Evolutionary conservation across 2,797 vertebrate species (phyloP).

Genomic region (Octomys mimax): DNA sequence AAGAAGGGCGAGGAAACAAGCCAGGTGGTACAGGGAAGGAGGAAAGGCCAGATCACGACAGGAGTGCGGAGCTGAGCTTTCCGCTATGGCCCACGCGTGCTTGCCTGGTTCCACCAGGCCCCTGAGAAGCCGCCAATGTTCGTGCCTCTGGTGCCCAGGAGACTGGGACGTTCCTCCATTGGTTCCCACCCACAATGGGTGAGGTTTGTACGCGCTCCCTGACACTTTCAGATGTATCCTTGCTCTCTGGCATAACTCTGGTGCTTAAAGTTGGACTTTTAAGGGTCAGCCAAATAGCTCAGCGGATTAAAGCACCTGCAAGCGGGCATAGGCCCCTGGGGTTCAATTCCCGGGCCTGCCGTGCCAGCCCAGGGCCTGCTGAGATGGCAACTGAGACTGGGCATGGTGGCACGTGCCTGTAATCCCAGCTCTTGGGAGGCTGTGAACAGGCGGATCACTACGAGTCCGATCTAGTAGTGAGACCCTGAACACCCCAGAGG

Average conservation of each 20-base stretch:
- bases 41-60: background rate
- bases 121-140: background rate
- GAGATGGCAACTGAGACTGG: no score
- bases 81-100: accelerated
- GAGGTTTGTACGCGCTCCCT: background rate
- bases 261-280: background rate
- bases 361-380: no score
- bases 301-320: no score
- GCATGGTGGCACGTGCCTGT: no score
- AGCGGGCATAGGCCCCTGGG: no score
- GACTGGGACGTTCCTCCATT: no score
- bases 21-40: background rate
- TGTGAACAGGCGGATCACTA: no score
- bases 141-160: background rate
- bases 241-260: background rate
- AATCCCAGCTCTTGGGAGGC: no score
- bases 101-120: background rate
- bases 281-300: no score
- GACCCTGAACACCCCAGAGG: no score
- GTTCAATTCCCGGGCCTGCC: no score
- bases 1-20: background rate
- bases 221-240: background rate
- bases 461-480: no score
- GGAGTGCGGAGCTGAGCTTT: accelerated
- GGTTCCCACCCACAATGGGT: background rate